Percentiles rank a stretch among this genome's conserved stretches.
phyloP scores from a whole-genome alignment of 2,797 vertebrate species.

The Catharus ustulatus region DNA sequence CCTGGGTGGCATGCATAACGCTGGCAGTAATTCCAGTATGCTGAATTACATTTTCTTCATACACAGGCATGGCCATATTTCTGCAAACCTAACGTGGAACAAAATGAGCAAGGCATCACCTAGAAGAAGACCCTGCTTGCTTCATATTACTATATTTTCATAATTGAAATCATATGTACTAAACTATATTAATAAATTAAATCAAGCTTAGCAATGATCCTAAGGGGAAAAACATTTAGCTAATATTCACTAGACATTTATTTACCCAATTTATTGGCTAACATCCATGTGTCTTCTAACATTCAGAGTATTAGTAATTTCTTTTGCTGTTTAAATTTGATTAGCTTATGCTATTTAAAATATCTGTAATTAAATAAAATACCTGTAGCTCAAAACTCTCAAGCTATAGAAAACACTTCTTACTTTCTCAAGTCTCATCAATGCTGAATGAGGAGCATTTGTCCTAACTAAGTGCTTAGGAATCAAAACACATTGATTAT shows the following conservation, averaged over 20 bases:
- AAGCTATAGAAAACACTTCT: neutral
- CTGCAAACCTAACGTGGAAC: neutral
- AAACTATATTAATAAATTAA: slow-evolving; percentile 34
- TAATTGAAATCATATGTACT: slow-evolving; percentile 40
- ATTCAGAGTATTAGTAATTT: neutral
- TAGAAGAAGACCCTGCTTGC: neutral
- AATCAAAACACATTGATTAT: neutral
- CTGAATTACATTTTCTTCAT: neutral
- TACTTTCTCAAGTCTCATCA: neutral
- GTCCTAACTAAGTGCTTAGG: neutral
- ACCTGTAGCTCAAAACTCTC: neutral
- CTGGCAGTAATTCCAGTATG: neutral
- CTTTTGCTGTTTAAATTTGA: slow-evolving; percentile 1
- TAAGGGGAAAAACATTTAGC: slow-evolving; percentile 18
- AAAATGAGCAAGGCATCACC: neutral
- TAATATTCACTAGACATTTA: slow-evolving; percentile 21
- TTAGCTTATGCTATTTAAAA: neutral
- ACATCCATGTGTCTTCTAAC: neutral
- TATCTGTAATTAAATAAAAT: slow-evolving; percentile 16
- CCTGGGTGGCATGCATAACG: neutral
- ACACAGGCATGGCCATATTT: neutral
- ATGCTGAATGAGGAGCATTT: neutral
- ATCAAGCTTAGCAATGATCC: slow-evolving; percentile 17
- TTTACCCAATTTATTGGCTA: slow-evolving; percentile 13
- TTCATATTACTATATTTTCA: neutral